These are phyloP conservation scores for Bergia sp. DNA, from an alignment of 92 coral and sea anemone genomes.

Conservation along the genomic window DNA sequence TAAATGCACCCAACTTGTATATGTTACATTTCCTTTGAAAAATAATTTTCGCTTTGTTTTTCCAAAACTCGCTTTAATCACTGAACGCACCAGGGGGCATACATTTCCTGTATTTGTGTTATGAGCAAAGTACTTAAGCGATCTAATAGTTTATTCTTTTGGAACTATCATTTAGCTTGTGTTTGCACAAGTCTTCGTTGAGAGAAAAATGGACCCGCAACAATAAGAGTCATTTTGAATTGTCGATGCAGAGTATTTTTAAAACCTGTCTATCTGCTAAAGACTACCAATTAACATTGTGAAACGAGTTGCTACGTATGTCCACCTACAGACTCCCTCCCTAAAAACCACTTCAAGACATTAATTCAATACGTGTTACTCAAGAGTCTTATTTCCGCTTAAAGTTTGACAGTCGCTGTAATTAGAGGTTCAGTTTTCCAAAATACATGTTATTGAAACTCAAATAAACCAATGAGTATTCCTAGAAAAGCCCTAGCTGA, in stretches of 20 bases:
- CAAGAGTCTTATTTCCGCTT: neutral
- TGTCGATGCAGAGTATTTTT: neutral
- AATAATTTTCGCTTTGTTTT: neutral
- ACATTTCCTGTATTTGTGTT: neutral
- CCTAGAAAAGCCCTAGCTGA: neutral
- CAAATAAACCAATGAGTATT: too few relatives aligned
- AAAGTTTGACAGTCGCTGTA: neutral
- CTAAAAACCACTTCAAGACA: neutral
- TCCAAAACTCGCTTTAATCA: neutral
- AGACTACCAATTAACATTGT: neutral
- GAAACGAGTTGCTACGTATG: neutral
- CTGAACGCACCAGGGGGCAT: neutral
- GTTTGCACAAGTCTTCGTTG: neutral
- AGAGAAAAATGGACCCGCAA: neutral
- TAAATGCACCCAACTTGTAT: neutral
- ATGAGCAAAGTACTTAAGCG: neutral
- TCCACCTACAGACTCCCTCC: neutral
- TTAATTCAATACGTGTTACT: neutral
- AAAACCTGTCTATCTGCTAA: neutral
- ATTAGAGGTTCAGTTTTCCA: neutral
- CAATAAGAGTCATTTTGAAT: neutral
- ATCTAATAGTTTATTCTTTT: conserved; percentile 7
- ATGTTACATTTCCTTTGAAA: neutral
- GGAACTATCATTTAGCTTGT: neutral
- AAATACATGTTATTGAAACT: too few relatives aligned